Conservation (phyloP, 2,113 vertebrate species). For the Protobothrops mucrosquamatus region DNA sequence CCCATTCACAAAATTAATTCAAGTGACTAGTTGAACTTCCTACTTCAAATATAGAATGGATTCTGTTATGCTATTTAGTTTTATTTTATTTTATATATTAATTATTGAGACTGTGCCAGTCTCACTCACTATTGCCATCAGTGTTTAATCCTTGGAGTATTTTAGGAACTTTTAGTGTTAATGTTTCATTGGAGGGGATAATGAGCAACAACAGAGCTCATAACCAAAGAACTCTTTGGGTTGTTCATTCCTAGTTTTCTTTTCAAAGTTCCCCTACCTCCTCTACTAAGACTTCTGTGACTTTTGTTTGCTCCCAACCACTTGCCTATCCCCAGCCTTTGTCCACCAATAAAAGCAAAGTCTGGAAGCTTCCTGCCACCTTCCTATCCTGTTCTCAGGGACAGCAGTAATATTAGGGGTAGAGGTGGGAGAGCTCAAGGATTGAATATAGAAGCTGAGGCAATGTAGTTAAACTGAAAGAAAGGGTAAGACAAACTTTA, state of each 20-base stretch:
- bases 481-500: not conserved
- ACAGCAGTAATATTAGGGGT: not conserved
- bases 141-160: not conserved
- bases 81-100: not conserved
- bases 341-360: not conserved
- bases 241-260: accelerated
- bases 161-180: not conserved
- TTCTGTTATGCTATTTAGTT: not conserved
- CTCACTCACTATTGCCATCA: not conserved
- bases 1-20: not conserved
- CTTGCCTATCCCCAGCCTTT: not conserved
- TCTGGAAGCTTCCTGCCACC: not conserved
- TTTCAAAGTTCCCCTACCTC: not conserved
- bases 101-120: not conserved
- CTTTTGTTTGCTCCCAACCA: not conserved
- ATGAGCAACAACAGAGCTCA: slow-evolving; percentile 22
- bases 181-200: slow-evolving; percentile 1
- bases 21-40: not conserved
- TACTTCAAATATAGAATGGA: not conserved
- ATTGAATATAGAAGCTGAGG: not conserved
- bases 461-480: not conserved
- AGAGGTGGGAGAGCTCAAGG: not conserved
- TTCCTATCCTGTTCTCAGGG: not conserved
- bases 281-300: not conserved
- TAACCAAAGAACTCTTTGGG: not conserved